Evolutionary conservation across 2,888 invertebrate species (phyloP).

Genomic region (Rhingia rostrata): DNA sequence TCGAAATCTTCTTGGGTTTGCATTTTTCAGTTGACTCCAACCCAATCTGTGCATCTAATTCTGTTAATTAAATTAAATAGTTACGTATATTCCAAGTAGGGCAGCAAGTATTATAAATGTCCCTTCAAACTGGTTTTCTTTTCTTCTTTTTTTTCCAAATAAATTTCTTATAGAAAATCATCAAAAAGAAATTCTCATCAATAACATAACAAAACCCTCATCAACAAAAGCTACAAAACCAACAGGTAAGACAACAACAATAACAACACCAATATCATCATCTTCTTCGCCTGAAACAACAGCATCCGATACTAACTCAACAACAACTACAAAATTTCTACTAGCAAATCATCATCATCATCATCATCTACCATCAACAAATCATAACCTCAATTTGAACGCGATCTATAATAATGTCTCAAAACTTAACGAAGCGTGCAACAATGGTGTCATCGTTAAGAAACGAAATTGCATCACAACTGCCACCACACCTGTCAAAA

Average conservation of each 20-base stretch:
- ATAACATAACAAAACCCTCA: constrained; percentile 38
- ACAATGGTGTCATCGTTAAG: constrained; percentile 31
- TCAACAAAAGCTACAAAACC: constrained; percentile 24
- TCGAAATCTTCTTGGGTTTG: too few species aligned
- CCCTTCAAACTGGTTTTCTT: constrained; percentile 36
- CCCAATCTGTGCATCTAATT: background rate
- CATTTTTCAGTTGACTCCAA: background rate
- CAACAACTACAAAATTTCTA: constrained; percentile 66
- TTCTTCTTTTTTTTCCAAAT: constrained; percentile 20
- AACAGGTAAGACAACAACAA: constrained; percentile 67
- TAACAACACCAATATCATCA: constrained; percentile 59
- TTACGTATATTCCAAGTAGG: background rate
- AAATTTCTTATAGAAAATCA: constrained; percentile 70
- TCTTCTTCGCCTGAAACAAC: constrained; percentile 64
- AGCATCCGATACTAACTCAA: constrained; percentile 46
- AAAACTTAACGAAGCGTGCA: constrained; percentile 52
- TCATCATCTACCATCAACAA: constrained; percentile 24
- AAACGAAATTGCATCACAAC: constrained; percentile 62
- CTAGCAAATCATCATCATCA: constrained; percentile 59
- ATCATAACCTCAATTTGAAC: constrained; percentile 42
- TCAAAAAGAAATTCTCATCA: constrained; percentile 61
- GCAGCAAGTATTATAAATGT: constrained; percentile 48
- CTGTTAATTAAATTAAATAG: background rate
- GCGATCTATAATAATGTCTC: constrained; percentile 52
- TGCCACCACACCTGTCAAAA: constrained; percentile 59